These are phyloP conservation scores for Drosophila siamana DNA, from an alignment of 2,888 invertebrate genomes.

Conservation along the genomic window DNA sequence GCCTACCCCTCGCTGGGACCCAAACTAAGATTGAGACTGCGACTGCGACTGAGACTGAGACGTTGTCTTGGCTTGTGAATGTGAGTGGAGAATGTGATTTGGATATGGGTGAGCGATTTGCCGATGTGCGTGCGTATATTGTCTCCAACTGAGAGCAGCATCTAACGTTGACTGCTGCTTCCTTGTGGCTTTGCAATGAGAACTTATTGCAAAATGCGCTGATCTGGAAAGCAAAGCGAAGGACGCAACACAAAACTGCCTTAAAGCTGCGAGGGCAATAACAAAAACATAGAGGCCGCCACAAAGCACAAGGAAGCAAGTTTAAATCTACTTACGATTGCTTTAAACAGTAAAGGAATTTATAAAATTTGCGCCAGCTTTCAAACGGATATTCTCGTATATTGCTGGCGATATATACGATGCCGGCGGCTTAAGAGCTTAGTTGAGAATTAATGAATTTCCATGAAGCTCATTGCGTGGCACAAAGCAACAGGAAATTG, in stretches of 20 bases:
- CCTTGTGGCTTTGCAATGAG: constrained; percentile 4
- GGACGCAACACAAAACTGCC: constrained; percentile 18
- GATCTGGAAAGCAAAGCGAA: constrained; percentile 58
- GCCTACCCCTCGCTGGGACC: constrained; percentile 31
- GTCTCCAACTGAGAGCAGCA: constrained; percentile 25
- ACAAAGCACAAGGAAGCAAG: neutral
- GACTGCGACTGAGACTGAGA: neutral
- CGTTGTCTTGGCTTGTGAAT: constrained; percentile 14
- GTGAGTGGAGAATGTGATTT: constrained; percentile 11
- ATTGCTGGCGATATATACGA: neutral
- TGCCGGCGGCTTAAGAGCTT: constrained; percentile 40
- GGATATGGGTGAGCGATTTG: constrained; percentile 32
- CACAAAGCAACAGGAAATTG: constrained; percentile 69
- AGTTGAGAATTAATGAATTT: constrained; percentile 56
- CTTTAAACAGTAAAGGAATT: constrained; percentile 1
- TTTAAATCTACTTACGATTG: constrained; percentile 1
- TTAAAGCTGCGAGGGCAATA: constrained; percentile 3
- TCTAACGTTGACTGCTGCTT: constrained; percentile 3
- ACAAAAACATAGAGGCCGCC: neutral
- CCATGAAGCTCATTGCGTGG: constrained; percentile 40
- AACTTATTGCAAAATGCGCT: constrained; percentile 48
- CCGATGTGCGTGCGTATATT: constrained; percentile 8
- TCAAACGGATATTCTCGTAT: constrained; percentile 8
- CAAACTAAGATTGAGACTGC: neutral
- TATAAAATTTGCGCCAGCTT: neutral